These are phyloP conservation scores for Sylvia borin DNA, from an alignment of 2,797 vertebrate genomes.

Conservation along the genomic window DNA sequence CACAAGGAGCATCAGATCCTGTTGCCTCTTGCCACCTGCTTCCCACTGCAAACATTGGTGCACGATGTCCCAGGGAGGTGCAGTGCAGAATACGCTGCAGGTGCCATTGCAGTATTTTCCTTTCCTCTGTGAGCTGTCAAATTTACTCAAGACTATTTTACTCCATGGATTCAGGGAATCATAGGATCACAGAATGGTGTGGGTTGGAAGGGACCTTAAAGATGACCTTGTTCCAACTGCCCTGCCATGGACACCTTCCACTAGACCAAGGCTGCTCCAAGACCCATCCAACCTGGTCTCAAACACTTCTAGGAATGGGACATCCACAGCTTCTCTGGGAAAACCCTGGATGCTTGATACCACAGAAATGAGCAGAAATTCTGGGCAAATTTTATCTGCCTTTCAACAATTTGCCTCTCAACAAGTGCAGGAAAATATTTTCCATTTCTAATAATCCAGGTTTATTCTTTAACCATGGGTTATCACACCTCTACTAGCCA, in stretches of 20 bases:
- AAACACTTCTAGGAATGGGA: not conserved
- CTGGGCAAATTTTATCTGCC: not conserved
- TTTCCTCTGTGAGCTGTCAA: not conserved
- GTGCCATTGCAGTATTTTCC: not conserved
- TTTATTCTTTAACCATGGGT: not conserved
- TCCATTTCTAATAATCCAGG: not conserved
- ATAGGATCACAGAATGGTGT: not conserved
- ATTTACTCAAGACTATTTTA: not conserved
- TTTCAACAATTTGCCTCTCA: not conserved
- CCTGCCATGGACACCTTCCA: not conserved
- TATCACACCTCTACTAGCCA: not conserved
- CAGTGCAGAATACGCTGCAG: not conserved
- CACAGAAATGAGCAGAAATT: not conserved
- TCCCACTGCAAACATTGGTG: not conserved
- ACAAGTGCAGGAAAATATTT: not conserved
- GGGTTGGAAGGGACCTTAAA: not conserved
- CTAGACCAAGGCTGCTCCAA: not conserved
- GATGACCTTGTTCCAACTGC: not conserved
- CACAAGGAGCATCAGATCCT: not conserved
- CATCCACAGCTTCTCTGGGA: not conserved
- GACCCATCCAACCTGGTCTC: not conserved
- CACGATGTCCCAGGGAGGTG: fast-evolving
- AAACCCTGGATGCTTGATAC: not conserved
- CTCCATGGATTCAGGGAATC: not conserved
- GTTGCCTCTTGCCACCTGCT: not conserved